A percentile compares a stretch with the other conserved stretches of the same genome.
Conservation (phyloP, 2,113 vertebrate genomes). For the Sylvilagus bachmani region DNA sequence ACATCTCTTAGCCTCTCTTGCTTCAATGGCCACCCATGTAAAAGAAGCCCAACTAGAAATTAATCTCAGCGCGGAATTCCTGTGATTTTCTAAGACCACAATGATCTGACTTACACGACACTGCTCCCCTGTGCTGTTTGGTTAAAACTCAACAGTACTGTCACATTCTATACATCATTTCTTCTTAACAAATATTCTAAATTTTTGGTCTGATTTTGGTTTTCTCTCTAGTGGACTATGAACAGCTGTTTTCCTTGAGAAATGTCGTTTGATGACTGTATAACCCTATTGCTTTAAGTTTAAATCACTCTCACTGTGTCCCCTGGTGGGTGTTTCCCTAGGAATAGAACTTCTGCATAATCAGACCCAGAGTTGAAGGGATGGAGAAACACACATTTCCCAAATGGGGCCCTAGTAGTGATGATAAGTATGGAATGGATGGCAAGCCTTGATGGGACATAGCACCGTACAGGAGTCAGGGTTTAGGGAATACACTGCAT, state of each 20-base stretch:
- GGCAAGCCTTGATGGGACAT: not conserved
- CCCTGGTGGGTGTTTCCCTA: not conserved
- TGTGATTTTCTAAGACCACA: conserved; percentile 52
- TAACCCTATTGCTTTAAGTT: not conserved
- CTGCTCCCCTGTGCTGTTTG: not conserved
- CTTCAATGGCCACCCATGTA: not conserved
- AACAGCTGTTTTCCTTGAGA: conserved; percentile 59
- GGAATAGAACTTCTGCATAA: not conserved
- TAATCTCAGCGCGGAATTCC: conserved; percentile 7
- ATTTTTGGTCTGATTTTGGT: conserved; percentile 43
- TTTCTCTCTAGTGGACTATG: not conserved
- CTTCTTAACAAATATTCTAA: not conserved
- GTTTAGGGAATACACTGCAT: not conserved
- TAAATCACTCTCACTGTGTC: not conserved
- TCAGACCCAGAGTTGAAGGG: not conserved
- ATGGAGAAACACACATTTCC: not conserved
- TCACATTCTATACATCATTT: not conserved
- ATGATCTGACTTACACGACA: not conserved
- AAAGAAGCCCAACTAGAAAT: not conserved
- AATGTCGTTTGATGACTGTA: conserved; percentile 7
- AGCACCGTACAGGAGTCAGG: not conserved
- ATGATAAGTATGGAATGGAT: not conserved
- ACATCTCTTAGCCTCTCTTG: not conserved
- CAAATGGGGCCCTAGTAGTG: not conserved
- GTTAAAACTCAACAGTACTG: not conserved